phyloP scores from a whole-genome alignment of 2,888 invertebrate genomes.

The Callosobruchus maculatus region DNA sequence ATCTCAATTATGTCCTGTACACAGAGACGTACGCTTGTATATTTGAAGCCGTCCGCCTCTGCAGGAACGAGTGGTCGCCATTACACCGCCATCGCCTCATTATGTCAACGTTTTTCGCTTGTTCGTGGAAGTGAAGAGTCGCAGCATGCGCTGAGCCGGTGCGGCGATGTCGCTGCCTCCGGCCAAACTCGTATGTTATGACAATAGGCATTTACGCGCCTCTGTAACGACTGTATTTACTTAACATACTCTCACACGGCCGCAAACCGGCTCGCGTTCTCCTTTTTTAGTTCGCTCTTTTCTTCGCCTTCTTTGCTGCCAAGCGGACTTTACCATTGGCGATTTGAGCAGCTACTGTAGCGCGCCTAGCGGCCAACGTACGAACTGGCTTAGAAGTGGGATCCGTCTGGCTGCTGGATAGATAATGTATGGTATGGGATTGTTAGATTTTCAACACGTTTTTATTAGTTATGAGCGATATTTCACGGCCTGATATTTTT shows the following conservation, averaged over 20 bases:
- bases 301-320: not conserved
- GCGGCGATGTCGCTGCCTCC: slow-evolving; percentile 10
- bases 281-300: not conserved
- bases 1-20: not conserved
- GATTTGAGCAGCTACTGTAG: no score
- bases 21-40: not conserved
- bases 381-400: no score
- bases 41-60: not conserved
- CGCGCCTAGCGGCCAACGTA: no score
- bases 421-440: no score
- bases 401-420: no score
- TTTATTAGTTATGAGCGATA: no score
- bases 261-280: slow-evolving; percentile 4
- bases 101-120: not conserved
- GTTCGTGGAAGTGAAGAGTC: not conserved
- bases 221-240: slow-evolving; percentile 36
- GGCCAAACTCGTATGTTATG: slow-evolving; percentile 31
- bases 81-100: not conserved
- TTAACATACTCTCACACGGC: slow-evolving; percentile 21
- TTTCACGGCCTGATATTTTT: no score
- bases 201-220: slow-evolving; percentile 34
- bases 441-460: no score
- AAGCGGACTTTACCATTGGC: no score
- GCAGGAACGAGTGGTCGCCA: not conserved
- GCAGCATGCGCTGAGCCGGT: not conserved